phyloP scores from a whole-genome alignment of 1,140 invertebrate species.

The Triops longicaudatus region DNA sequence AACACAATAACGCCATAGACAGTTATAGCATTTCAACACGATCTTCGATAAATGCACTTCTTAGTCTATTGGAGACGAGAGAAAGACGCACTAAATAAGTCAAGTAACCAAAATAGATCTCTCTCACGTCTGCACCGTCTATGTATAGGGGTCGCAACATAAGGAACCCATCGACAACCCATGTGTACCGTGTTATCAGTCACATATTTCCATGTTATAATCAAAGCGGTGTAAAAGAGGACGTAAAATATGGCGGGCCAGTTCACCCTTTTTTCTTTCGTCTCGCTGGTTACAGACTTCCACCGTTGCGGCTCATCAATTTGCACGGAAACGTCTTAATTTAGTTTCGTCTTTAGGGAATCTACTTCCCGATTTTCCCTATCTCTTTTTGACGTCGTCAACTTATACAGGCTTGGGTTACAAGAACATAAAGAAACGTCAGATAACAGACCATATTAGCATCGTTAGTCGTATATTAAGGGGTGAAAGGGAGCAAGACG shows the following conservation, averaged over 20 bases:
- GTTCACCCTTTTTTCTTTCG: background rate
- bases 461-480: background rate
- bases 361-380: background rate
- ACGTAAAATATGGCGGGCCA: background rate
- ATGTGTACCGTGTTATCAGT: conserved; percentile 12
- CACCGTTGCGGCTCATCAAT: conserved; percentile 6
- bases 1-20: too few species aligned
- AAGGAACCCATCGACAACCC: background rate
- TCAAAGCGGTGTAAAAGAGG: conserved; percentile 11
- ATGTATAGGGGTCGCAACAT: background rate
- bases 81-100: background rate
- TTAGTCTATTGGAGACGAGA: background rate
- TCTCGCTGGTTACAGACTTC: background rate
- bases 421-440: background rate
- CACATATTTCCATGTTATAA: conserved; percentile 7
- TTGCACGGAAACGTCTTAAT: conserved; percentile 7
- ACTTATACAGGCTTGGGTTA: background rate
- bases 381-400: background rate
- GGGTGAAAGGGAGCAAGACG: background rate
- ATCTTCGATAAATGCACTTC: background rate
- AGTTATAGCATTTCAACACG: background rate
- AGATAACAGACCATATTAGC: conserved; percentile 4
- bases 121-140: background rate
- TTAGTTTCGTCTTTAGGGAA: conserved; percentile 1
- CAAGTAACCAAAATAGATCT: background rate